Base-by-base conservation (phyloP, 2,888 invertebrate genomes). In the Papilio protenor region DNA sequence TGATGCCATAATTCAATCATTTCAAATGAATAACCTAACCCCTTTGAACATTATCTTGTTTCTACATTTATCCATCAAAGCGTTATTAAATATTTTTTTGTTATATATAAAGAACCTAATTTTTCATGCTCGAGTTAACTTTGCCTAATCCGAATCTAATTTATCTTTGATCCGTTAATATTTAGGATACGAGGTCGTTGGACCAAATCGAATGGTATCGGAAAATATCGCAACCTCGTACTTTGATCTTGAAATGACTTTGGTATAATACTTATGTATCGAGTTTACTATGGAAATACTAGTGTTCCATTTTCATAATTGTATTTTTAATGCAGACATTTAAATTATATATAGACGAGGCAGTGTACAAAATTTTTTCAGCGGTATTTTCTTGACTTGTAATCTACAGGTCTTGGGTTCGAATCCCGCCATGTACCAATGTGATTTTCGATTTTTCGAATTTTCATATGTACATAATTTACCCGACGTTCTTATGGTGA, bases 151-250 rank as follows among this genome's bases (percentile, higher is more conserved):
- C 78, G 59, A 73, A 73, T 69, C 73, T 78, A 57, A 75, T 76
- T 78, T 78, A 78, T 78, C 78, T 78, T 78, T 78, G 78, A 78
- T 78, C 78, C 73, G 71, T 45, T 78, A 33, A 78, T 75, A 64
- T 78, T 78, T 75, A 64, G 77, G 77, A 73, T 77, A 18, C 73
- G 64, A 27, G 72, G 16, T 21, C 73, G 21, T 73, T 69, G 69
- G 59, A 77, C 77, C 73, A 69, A 74, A 73, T 57, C 55, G 69
- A 73, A 73, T 73, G 69, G 59, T 57, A 69, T 66, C 45, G n/a
- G 21, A 74, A 77, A 74, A 73, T 73, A 77, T 77, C 73, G 59
- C 73, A 59, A 73, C n/a, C n/a, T 33, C 73, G 27, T 52, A 69
- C 73, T 77, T 77, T 73, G 73, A 77, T 74, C 57, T 69, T 57